Evolutionary conservation across 1,140 invertebrate genomes (phyloP), one percentile per base, ranked within the genome.

Genomic region (Stenopsyche tienmushanensis): DNA sequence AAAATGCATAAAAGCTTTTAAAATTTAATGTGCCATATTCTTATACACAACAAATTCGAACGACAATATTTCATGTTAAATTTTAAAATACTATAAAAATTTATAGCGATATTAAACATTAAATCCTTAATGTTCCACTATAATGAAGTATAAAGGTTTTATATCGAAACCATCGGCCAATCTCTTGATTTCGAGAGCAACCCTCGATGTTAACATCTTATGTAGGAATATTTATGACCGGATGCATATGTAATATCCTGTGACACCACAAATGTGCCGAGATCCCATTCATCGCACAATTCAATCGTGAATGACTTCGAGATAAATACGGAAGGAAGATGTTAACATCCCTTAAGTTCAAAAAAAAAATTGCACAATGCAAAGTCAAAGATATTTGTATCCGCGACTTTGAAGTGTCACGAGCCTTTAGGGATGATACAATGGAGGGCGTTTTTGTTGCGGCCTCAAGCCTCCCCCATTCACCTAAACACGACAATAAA

Each of bases 231-330:
- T 18, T 39, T 57, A 57, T 21, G 53, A 57, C 53, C 53, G 53
- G 53, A 57, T 39, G 41, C 53, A 57, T 42, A n/a, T 15, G 52
- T 54, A 26, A 21, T 20, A n/a, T 54, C n/a, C 52, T 49, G 3
- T 29, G 53, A 57, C 49, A 52, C 41, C 15, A 44, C 39, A 39
- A 23, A 44, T 5, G 34, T 10, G 8, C 18, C 39, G 13, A 10
- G 18, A 44, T 44, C 52, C 44, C 23, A 34, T 2, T 7, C 2
- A 10, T 15, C 2, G 23, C n/a, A 21, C 24, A 42, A 44, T 24
- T 5, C 15, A 13, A 55, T 29, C 9, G 24, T 18, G 26, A 55
- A 26, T 55, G 34, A n/a, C 24, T 9, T 17, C 39, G 20, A 41
- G 15, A n/a, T n/a, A n/a, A 34, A 54, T 17, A 49, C 13, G 34